A percentile compares a stretch with the other conserved stretches of the same genome.
These are phyloP conservation scores for Uropetala carovei DNA, from an alignment of 2,888 invertebrate genomes.

Conservation along the genomic window DNA sequence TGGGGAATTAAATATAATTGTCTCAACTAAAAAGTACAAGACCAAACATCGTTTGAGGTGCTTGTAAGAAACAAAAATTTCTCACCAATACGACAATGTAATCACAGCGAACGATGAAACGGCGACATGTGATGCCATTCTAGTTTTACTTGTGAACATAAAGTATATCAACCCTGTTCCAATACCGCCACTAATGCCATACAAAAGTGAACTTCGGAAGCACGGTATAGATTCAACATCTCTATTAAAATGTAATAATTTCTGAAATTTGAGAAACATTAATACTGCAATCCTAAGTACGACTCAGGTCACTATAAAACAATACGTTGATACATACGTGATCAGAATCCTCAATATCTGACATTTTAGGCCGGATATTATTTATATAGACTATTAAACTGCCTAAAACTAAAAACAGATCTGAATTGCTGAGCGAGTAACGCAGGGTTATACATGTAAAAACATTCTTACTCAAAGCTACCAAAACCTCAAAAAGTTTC, in stretches of 20 bases:
- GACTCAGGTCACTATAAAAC: too few relatives aligned
- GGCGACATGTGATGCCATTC: constrained; percentile 81
- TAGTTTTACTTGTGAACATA: constrained; percentile 84
- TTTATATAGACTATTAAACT: too few relatives aligned
- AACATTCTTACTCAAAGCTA: too few relatives aligned
- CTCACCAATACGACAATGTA: constrained; percentile 82
- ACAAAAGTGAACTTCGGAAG: constrained; percentile 86
- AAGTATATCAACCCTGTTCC: constrained; percentile 83
- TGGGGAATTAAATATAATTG: neutral
- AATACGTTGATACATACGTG: neutral
- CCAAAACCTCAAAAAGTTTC: too few relatives aligned
- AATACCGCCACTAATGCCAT: constrained; percentile 84
- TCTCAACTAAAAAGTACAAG: neutral
- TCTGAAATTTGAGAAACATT: constrained; percentile 74
- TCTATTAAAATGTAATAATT: constrained; percentile 82
- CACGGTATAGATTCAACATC: constrained; percentile 88
- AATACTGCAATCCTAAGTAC: neutral
- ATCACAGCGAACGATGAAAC: constrained; percentile 82
- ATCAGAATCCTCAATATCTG: neutral
- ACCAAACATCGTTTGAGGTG: neutral
- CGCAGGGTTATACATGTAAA: too few relatives aligned
- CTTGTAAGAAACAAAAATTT: constrained; percentile 60
- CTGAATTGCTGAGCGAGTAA: too few relatives aligned
- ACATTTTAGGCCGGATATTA: neutral
- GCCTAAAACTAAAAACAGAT: too few relatives aligned